Evolutionary conservation across 2,113 vertebrate genomes (phyloP).

Genomic region (Sclerurus mexicanus): DNA sequence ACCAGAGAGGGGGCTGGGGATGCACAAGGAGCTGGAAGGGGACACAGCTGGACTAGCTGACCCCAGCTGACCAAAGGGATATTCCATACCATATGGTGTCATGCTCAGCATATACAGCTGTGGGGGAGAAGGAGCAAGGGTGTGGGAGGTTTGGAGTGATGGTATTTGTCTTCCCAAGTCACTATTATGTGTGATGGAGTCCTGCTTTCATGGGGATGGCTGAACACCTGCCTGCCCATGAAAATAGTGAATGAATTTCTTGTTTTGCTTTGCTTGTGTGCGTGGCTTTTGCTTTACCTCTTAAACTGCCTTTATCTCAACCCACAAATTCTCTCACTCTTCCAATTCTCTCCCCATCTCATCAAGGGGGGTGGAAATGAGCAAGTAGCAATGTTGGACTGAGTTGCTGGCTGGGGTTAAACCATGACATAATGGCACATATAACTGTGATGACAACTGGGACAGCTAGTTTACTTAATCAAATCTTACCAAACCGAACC

Average conservation of each 20-base stretch:
- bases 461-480: neutral
- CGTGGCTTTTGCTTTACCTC: neutral
- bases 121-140: accelerated
- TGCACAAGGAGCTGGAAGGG: neutral
- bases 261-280: neutral
- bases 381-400: neutral
- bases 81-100: neutral
- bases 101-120: neutral
- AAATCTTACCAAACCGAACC: neutral
- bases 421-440: too few species aligned
- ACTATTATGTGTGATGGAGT: neutral
- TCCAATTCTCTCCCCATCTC: neutral
- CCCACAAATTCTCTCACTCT: neutral
- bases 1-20: accelerated
- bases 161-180: neutral
- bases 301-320: neutral
- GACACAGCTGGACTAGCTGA: neutral
- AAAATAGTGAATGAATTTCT: neutral
- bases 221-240: neutral
- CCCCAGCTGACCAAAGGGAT: neutral
- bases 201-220: neutral
- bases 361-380: neutral
- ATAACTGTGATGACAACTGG: neutral
- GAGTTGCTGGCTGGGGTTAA: neutral
- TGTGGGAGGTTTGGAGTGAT: neutral